These are phyloP conservation scores for Bicyclus anynana DNA, from an alignment of 1,140 invertebrate species.

Conservation along the genomic window DNA sequence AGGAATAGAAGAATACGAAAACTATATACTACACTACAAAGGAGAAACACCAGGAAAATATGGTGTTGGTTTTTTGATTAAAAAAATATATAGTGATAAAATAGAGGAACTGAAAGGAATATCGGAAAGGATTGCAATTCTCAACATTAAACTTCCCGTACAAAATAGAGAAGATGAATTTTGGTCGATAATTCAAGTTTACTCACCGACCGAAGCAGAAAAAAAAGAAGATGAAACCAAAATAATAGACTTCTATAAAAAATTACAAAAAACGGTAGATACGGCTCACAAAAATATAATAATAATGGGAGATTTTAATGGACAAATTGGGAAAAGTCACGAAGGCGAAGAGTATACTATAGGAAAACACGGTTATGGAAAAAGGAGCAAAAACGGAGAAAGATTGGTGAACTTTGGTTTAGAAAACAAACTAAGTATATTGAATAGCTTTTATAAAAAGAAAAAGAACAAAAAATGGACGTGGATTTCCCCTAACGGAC, in stretches of 20 bases:
- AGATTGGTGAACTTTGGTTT: not conserved
- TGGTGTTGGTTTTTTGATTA: no score
- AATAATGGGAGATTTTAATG: no score
- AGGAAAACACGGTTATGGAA: conserved; percentile 3
- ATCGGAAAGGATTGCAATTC: conserved; percentile 18
- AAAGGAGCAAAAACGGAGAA: conserved; percentile 1
- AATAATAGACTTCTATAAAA: conserved; percentile 16
- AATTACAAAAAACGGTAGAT: conserved; percentile 11
- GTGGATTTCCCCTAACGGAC: no score
- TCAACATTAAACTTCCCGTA: conserved; percentile 15
- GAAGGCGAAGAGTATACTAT: conserved; percentile 9
- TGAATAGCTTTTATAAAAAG: not conserved
- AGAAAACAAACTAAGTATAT: not conserved
- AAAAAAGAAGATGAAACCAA: conserved; percentile 14
- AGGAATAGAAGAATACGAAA: no score
- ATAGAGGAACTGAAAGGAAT: no score
- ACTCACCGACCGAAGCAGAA: conserved; percentile 16
- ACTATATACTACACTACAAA: no score
- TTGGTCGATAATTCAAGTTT: conserved; percentile 16
- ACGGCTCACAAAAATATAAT: conserved; percentile 16
- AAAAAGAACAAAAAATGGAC: not conserved
- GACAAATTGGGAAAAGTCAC: conserved; percentile 9
- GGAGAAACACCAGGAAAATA: no score
- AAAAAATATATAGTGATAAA: no score
- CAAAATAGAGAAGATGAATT: conserved; percentile 3